Percentiles rank a stretch among this genome's conserved stretches.
Conservation (phyloP, 2,797 vertebrate species). For the Pelobates cultripes region DNA sequence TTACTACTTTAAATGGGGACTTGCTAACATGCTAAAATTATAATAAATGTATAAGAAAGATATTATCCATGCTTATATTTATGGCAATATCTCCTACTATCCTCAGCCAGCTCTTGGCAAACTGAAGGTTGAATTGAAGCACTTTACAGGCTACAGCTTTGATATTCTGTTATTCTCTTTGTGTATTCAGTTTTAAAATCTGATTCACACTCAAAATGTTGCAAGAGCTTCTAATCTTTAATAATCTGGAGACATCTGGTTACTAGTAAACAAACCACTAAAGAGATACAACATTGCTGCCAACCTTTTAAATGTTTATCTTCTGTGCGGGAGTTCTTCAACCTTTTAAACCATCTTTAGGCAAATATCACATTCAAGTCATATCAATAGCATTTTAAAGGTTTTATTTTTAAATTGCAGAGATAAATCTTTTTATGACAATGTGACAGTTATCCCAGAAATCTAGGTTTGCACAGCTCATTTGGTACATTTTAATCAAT, state of each 20-base stretch:
- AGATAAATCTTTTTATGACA: constrained; percentile 57
- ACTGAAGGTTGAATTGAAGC: too few relatives aligned
- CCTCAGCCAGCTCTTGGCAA: too few relatives aligned
- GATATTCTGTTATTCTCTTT: neutral
- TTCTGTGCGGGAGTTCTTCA: constrained; percentile 32
- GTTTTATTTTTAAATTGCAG: constrained; percentile 53
- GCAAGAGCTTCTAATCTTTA: constrained; percentile 38
- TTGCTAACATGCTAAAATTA: too few relatives aligned
- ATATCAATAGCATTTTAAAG: constrained; percentile 47
- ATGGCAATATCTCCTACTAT: too few relatives aligned
- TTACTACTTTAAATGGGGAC: too few relatives aligned
- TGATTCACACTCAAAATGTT: constrained; percentile 31
- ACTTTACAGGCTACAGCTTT: neutral
- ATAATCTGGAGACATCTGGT: constrained; percentile 53
- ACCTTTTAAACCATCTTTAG: constrained; percentile 53
- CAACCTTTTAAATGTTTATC: constrained; percentile 46
- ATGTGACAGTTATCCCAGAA: constrained; percentile 50
- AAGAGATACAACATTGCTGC: constrained; percentile 33
- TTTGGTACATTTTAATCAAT: constrained; percentile 50
- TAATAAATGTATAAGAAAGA: too few relatives aligned
- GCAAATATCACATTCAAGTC: constrained; percentile 44
- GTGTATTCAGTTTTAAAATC: constrained; percentile 24
- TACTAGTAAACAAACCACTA: constrained; percentile 33
- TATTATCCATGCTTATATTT: too few relatives aligned
- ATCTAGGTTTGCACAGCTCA: constrained; percentile 46